phyloP scores from a whole-genome alignment of 2,888 invertebrate species.

The Escarpia spicata region DNA sequence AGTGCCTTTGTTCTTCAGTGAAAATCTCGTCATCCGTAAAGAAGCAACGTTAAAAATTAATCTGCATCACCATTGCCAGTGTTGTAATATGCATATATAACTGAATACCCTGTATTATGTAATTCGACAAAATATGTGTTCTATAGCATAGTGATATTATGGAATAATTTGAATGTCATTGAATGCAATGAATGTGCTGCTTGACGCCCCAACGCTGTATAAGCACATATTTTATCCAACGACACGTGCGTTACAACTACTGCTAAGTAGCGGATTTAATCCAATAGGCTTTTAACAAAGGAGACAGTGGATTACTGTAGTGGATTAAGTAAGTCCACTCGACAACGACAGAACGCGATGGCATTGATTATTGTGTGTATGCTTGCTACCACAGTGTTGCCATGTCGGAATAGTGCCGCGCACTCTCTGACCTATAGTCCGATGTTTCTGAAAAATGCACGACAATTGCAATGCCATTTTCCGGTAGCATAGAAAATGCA shows the following conservation, averaged over 20 bases:
- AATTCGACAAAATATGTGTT: background rate
- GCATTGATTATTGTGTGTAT: background rate
- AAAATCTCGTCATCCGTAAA: background rate
- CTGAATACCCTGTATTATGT: background rate
- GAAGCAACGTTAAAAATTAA: background rate
- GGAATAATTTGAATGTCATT: background rate
- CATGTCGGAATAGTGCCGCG: background rate
- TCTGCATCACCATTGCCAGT: background rate
- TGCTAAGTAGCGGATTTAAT: background rate
- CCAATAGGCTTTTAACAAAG: background rate
- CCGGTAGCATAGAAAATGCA: too few species aligned
- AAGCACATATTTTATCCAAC: background rate
- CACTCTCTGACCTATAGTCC: background rate
- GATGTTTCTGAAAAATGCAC: background rate
- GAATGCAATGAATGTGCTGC: background rate
- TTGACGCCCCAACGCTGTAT: background rate
- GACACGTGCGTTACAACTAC: background rate
- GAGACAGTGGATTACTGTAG: background rate
- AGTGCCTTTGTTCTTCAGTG: background rate
- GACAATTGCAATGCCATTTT: background rate
- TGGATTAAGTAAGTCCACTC: background rate
- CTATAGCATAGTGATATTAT: background rate
- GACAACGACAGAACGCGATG: background rate
- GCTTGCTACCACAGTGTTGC: background rate
- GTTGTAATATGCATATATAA: background rate